A percentile compares a stretch with the other conserved stretches of the same genome.
Conservation (phyloP, 2,113 vertebrate genomes). For the Osmerus eperlanus region DNA sequence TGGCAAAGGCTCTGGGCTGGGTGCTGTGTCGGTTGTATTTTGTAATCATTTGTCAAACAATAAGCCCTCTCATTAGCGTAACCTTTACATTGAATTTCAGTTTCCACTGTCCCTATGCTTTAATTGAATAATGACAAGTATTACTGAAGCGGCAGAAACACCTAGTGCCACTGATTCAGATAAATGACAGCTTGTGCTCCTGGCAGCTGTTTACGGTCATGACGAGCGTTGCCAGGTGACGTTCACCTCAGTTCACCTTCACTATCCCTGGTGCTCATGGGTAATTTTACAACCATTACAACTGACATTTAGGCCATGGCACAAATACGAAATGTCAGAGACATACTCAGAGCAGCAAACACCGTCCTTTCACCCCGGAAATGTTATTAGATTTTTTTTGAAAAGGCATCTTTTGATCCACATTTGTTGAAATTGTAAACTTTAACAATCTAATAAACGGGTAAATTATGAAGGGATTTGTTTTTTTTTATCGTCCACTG, state of each 20-base stretch:
- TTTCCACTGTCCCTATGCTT: constrained; percentile 7
- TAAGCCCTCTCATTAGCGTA: constrained; percentile 5
- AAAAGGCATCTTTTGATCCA: too few relatives aligned
- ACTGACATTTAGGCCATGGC: constrained; percentile 46
- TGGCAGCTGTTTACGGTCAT: constrained; percentile 40
- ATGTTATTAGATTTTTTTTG: too few relatives aligned
- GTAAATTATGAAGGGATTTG: too few relatives aligned
- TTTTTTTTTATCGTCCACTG: too few relatives aligned
- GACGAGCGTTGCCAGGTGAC: constrained; percentile 16
- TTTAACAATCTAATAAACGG: too few relatives aligned
- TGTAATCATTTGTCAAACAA: constrained; percentile 17
- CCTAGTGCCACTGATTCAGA: constrained; percentile 33
- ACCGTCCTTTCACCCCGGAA: constrained; percentile 6
- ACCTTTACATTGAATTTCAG: constrained; percentile 19
- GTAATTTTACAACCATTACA: constrained; percentile 48
- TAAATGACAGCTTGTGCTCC: constrained; percentile 25
- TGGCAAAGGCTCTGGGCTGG: too few relatives aligned
- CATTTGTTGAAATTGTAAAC: too few relatives aligned
- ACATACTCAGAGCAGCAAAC: constrained; percentile 16
- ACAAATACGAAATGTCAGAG: constrained; percentile 47
- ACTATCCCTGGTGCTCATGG: constrained; percentile 24
- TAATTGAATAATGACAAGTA: constrained; percentile 38
- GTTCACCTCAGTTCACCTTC: constrained; percentile 29
- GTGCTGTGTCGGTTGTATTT: constrained; percentile 3
- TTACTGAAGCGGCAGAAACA: constrained; percentile 49